Evolutionary conservation across 2,888 invertebrate genomes (phyloP).

Genomic region (Synanthedon vespiformis): DNA sequence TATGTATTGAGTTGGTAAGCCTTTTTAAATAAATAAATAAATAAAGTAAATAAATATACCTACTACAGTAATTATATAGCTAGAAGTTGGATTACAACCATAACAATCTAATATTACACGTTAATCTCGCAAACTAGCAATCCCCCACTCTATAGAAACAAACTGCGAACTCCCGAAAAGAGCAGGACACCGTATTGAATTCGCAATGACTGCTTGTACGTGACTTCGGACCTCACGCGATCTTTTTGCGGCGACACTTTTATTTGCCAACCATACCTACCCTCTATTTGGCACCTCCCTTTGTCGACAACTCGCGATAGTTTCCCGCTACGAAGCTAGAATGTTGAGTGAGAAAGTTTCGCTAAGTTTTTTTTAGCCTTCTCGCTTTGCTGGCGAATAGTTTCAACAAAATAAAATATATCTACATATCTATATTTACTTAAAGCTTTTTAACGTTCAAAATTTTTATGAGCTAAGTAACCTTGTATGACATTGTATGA

Average conservation of each 20-base stretch:
- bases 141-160: conserved; percentile 30
- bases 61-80: too few species aligned
- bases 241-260: conserved; percentile 32
- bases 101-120: too few species aligned
- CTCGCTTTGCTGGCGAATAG: too few species aligned
- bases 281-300: conserved; percentile 32
- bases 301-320: conserved; percentile 14
- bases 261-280: conserved; percentile 31
- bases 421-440: too few species aligned
- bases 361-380: not conserved
- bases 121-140: not conserved
- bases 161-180: conserved; percentile 26
- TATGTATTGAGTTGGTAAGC: too few species aligned
- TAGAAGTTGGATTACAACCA: too few species aligned
- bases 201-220: conserved; percentile 45
- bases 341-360: conserved; percentile 9
- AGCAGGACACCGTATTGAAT: conserved; percentile 36
- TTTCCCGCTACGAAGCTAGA: conserved; percentile 14
- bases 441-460: too few species aligned
- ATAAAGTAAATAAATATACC: too few species aligned
- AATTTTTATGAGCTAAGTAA: too few species aligned
- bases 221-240: conserved; percentile 18
- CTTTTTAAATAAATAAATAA: too few species aligned
- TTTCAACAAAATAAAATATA: too few species aligned
- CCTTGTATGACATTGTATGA: too few species aligned